Evolutionary conservation across 2,113 vertebrate species (phyloP).

Genomic region (Oryzias javanicus): DNA sequence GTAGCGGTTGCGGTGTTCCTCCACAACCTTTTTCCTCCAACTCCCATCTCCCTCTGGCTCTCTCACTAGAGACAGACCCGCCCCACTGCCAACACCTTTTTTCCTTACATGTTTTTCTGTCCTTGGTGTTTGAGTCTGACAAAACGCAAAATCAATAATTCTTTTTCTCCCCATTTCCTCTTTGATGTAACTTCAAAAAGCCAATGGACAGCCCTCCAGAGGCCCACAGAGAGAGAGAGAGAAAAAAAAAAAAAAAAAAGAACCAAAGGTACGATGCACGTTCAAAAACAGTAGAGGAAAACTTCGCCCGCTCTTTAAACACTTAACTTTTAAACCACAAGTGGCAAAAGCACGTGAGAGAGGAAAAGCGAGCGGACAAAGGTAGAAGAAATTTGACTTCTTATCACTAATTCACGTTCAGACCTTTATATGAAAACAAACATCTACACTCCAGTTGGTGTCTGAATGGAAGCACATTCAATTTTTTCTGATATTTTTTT

Average conservation of each 20-base stretch:
- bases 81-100: slow-evolving; percentile 61
- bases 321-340: slow-evolving; percentile 59
- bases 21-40: slow-evolving; percentile 45
- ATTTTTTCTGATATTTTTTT: slow-evolving; percentile 34
- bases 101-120: slow-evolving; percentile 73
- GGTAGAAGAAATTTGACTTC: neutral
- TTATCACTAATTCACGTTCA: slow-evolving; percentile 4
- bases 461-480: slow-evolving; percentile 29
- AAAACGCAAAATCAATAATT: slow-evolving; percentile 85
- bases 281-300: slow-evolving; percentile 51
- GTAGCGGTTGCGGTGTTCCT: slow-evolving; percentile 50
- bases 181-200: slow-evolving; percentile 84
- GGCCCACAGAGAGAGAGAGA: slow-evolving; percentile 52
- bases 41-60: slow-evolving; percentile 33
- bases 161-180: slow-evolving; percentile 78
- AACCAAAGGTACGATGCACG: slow-evolving; percentile 57
- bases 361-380: slow-evolving; percentile 5
- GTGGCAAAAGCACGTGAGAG: slow-evolving; percentile 31
- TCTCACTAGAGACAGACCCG: slow-evolving; percentile 47
- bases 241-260: slow-evolving; percentile 50
- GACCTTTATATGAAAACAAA: slow-evolving; percentile 2
- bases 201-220: slow-evolving; percentile 76
- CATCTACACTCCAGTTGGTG: neutral
- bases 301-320: slow-evolving; percentile 57
- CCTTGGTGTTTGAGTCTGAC: slow-evolving; percentile 79